Evolutionary conservation across 2,888 invertebrate species (phyloP).

Genomic region (Bombyx huttoni): DNA sequence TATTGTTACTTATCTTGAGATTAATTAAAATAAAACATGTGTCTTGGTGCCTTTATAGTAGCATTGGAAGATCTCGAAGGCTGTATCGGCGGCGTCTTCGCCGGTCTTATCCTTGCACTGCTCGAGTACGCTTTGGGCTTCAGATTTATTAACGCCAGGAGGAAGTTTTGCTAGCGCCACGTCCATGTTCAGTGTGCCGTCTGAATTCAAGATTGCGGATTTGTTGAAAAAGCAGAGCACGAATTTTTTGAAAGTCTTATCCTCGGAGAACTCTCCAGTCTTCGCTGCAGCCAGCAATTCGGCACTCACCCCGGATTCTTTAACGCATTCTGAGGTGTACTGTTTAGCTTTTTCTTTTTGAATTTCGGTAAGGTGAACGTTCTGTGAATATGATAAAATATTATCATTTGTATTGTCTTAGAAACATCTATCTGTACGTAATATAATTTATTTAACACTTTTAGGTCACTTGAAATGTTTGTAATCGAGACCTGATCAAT

Average conservation of each 20-base stretch:
- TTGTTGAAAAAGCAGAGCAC: conserved; percentile 60
- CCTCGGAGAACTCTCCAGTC: conserved; percentile 47
- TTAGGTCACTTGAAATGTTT: too few species aligned
- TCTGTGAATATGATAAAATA: conserved; percentile 27
- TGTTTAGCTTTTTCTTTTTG: conserved; percentile 40
- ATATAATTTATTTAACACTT: too few species aligned
- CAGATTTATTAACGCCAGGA: conserved; percentile 37
- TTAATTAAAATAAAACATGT: conserved; percentile 22
- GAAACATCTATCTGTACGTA: too few species aligned
- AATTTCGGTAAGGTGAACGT: conserved; percentile 27
- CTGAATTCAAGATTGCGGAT: conserved; percentile 33
- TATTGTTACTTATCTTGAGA: background rate
- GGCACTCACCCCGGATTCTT: conserved; percentile 38
- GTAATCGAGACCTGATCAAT: too few species aligned
- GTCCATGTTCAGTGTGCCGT: conserved; percentile 53
- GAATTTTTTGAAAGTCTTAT: conserved; percentile 53
- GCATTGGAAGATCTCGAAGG: conserved; percentile 56
- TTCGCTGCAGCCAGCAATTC: conserved; percentile 44
- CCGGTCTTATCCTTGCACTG: conserved; percentile 49
- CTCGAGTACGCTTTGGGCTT: conserved; percentile 42
- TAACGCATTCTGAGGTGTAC: conserved; percentile 35
- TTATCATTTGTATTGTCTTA: background rate
- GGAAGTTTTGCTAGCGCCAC: conserved; percentile 48
- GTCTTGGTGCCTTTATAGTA: conserved; percentile 44
- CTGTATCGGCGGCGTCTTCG: conserved; percentile 43